Base-by-base conservation (phyloP, 2,888 invertebrate genomes). In the Heteromurus nitidus region DNA sequence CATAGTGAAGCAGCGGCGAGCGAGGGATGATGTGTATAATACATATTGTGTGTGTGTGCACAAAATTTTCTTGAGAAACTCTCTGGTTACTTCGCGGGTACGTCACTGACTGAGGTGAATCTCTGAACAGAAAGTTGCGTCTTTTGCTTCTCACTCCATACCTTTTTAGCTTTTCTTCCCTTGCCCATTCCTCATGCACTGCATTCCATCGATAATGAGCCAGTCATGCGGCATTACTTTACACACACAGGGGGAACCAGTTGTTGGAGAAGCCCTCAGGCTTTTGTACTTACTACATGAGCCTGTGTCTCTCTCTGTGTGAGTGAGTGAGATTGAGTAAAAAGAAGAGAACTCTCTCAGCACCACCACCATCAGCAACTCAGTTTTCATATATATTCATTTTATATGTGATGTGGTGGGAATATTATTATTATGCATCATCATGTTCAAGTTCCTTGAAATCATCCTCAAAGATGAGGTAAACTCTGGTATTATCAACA, bases 141-240 rank as follows among this genome's bases (percentile, higher is more conserved):
- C n/a, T n/a, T 26, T 7, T 26, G 55, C 22, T 55, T 55, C 26
- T 55, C 55, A 24, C 30, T 28, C 18, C 7, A 9, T 18, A 53
- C 53, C 53, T 9, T 3, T n/a, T 7, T 62, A 11, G 5, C 30
- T 30, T 47, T 47, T 47, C 20, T 62, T 53, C 22, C 22, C 62
- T 62, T 62, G 30, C 24, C 62, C 62, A 65, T 65, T 65, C 65
- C 36, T 70, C 36, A 18, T 55, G 70, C 42, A 60, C 64, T 80
- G 79, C 79, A 80, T 80, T 80, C 79, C 79, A 72, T 72, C 72
- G 79, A 67, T 80, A 80, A 80, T 80, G 79, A 80, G 79, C 79
- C 72, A 80, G 79, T 80, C 79, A 80, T 80, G 79, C 79, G 79
- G 79, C 79, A 80, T 80, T 80, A 72, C 72, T 65, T 80, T 80